Conservation (phyloP, 2,113 vertebrate species). For the Lagopus muta region DNA sequence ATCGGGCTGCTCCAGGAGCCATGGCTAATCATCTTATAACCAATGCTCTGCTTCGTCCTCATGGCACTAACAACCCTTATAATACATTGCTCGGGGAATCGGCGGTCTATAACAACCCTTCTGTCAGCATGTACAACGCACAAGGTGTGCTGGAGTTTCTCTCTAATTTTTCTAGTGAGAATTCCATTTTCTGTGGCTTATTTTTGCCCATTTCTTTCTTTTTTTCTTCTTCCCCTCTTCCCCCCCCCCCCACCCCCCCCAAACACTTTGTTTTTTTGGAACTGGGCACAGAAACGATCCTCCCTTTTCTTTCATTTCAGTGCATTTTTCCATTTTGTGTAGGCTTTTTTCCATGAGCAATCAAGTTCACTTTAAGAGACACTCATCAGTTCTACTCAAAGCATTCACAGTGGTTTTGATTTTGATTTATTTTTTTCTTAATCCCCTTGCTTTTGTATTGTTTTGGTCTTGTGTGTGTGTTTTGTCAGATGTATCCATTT, state of each 20-base stretch:
- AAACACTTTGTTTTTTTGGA: conserved; percentile 4
- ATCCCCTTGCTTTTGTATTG: conserved; percentile 47
- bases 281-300: conserved; percentile 25
- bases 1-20: conserved; percentile 97
- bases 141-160: conserved; percentile 97
- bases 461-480: conserved; percentile 57
- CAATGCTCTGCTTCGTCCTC: conserved; percentile 99
- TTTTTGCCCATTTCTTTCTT: conserved; percentile 71
- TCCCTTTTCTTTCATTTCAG: conserved; percentile 46
- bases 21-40: conserved; percentile 99
- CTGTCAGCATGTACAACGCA: conserved; percentile 99
- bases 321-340: conserved; percentile 73
- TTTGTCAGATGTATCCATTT: conserved; percentile 52
- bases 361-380: conserved; percentile 65
- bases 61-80: conserved; percentile 99
- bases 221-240: not conserved
- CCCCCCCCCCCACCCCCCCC: not conserved
- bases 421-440: not conserved
- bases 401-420: conserved; percentile 49
- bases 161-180: conserved; percentile 81
- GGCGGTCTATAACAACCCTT: conserved; percentile 99
- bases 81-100: conserved; percentile 99
- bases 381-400: conserved; percentile 43
- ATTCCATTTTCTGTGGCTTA: conserved; percentile 81
- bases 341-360: conserved; percentile 69